Conservation (phyloP, 2,113 vertebrate genomes). For the Leucoraja erinaceus region DNA sequence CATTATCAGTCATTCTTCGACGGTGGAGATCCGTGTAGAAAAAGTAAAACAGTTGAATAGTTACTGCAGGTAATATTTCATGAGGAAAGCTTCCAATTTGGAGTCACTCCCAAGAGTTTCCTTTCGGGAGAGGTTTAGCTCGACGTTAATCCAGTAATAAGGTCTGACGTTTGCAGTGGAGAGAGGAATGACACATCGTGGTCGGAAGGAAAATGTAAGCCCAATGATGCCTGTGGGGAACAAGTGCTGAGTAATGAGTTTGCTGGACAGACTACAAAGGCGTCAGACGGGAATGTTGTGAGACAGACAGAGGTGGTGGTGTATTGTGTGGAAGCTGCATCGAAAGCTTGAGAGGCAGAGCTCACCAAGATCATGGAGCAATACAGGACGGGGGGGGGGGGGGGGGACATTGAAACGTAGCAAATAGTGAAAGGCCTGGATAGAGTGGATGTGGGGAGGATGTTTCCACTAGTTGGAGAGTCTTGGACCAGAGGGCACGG, state of each 20-base stretch:
- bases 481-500: too few species aligned
- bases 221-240: neutral
- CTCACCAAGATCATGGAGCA: neutral
- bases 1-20: neutral
- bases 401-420: too few species aligned
- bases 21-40: neutral
- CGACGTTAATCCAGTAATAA: neutral
- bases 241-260: slow-evolving; percentile 2
- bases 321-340: neutral
- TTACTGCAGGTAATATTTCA: neutral
- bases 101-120: neutral
- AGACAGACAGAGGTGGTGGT: neutral
- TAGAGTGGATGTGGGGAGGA: too few species aligned
- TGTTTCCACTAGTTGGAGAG: too few species aligned
- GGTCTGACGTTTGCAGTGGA: neutral
- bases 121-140: neutral
- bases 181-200: neutral
- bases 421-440: too few species aligned
- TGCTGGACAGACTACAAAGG: neutral
- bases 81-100: neutral
- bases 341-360: neutral
- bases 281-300: neutral
- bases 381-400: neutral
- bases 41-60: neutral
- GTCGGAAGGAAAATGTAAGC: neutral